phyloP scores from a whole-genome alignment of 2,888 invertebrate genomes.

The Deilephila porcellus region DNA sequence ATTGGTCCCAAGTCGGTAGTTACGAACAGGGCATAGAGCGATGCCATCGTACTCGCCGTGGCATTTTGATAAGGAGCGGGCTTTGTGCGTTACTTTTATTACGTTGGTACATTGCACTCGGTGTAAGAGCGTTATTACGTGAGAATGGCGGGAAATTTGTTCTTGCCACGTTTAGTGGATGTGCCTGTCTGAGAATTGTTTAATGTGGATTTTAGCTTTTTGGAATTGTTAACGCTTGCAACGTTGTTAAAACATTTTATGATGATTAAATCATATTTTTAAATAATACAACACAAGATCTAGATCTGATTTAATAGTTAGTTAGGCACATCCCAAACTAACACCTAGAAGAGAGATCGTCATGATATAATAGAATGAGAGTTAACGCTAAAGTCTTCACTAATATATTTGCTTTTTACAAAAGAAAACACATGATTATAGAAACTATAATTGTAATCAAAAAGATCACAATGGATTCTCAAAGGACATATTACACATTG shows the following conservation, averaged over 20 bases:
- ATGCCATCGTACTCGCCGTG: conserved; percentile 59
- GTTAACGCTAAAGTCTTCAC: too few relatives aligned
- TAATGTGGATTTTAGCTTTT: conserved; percentile 18
- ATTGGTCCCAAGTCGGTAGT: conserved; percentile 72
- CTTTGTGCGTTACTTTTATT: conserved; percentile 59
- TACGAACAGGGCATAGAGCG: conserved; percentile 53
- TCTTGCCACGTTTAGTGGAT: conserved; percentile 30
- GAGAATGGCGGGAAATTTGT: conserved; percentile 41
- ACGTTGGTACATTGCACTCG: conserved; percentile 45
- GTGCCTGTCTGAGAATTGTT: conserved; percentile 25
- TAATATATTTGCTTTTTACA: too few relatives aligned
- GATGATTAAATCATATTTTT: too few relatives aligned
- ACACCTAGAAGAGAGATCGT: too few relatives aligned
- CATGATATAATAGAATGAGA: too few relatives aligned
- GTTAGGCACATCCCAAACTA: too few relatives aligned
- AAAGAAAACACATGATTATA: too few relatives aligned
- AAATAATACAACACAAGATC: too few relatives aligned
- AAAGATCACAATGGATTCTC: not conserved
- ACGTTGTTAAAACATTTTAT: not conserved
- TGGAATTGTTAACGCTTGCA: conserved; percentile 14
- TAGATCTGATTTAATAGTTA: too few relatives aligned
- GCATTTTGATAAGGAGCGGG: conserved; percentile 64
- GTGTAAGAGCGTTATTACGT: conserved; percentile 48
- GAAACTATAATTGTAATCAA: not conserved
- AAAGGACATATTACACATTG: too few relatives aligned